phyloP scores from a whole-genome alignment of 2,888 invertebrate species.

The Tricholauxania praeusta region DNA sequence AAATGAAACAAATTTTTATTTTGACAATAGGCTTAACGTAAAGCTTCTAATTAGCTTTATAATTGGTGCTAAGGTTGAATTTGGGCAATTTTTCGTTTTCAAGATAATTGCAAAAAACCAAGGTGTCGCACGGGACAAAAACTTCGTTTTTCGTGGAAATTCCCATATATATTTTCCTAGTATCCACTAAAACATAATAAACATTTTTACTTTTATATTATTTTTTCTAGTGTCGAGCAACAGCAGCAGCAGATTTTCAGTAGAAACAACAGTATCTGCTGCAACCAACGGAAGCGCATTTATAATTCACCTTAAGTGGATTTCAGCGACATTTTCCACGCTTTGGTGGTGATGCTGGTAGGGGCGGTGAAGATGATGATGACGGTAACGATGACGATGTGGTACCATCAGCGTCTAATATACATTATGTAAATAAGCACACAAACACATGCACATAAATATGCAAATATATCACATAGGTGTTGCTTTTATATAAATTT shows the following conservation, averaged over 20 bases:
- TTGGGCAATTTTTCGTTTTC: no score
- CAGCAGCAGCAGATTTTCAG: not conserved
- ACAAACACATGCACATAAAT: slow-evolving; percentile 6
- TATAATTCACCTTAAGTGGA: slow-evolving; percentile 9
- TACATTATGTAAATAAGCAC: not conserved
- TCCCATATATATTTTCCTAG: no score
- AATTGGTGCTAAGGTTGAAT: no score
- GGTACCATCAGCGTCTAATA: not conserved
- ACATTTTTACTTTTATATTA: not conserved
- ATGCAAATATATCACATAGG: slow-evolving; percentile 3
- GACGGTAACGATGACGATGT: no score
- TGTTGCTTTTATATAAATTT: slow-evolving; percentile 11
- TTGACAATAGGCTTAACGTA: no score
- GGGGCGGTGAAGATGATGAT: not conserved
- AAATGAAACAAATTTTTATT: no score
- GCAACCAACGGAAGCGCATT: slow-evolving; percentile 28
- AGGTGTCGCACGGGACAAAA: no score
- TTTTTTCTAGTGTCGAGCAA: not conserved
- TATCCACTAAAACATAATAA: no score
- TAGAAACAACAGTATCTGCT: slow-evolving; percentile 13
- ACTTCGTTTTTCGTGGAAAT: no score
- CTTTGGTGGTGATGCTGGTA: not conserved
- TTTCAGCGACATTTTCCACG: slow-evolving; percentile 5
- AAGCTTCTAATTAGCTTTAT: no score
- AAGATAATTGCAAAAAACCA: no score